These are phyloP conservation scores for Sorex fumeus DNA, from an alignment of 2,113 vertebrate genomes.

Conservation along the genomic window DNA sequence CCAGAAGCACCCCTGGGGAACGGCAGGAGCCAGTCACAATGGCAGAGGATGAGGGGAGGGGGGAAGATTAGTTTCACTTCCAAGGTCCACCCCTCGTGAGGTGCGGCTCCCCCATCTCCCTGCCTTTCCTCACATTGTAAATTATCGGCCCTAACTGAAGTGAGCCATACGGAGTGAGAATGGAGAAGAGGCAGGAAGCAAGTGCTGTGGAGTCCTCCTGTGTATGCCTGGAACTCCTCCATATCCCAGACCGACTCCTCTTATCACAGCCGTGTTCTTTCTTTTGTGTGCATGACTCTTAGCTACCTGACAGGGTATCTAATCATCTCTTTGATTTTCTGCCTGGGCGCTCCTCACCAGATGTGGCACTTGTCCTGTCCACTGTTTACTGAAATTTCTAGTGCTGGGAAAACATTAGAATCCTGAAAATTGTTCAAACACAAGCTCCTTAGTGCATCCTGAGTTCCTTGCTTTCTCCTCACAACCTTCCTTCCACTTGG, in stretches of 20 bases:
- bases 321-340: neutral
- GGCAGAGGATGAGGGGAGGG: no score
- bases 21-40: no score
- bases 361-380: rapidly evolving
- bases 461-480: neutral
- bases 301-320: rapidly evolving
- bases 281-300: rapidly evolving
- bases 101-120: neutral
- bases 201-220: no score
- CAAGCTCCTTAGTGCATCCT: neutral
- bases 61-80: neutral
- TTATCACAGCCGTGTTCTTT: neutral
- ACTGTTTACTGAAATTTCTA: neutral
- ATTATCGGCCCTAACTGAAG: no score
- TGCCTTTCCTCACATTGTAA: neutral
- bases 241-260: neutral
- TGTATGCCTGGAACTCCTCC: no score
- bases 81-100: neutral
- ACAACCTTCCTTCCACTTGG: neutral
- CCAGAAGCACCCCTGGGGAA: neutral
- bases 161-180: no score
- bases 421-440: neutral
- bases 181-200: no score
- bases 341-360: neutral
- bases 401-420: rapidly evolving